Percentiles rank a stretch among this genome's conserved stretches.
Conservation (phyloP, 2,888 invertebrate species). For the Nebria salina region DNA sequence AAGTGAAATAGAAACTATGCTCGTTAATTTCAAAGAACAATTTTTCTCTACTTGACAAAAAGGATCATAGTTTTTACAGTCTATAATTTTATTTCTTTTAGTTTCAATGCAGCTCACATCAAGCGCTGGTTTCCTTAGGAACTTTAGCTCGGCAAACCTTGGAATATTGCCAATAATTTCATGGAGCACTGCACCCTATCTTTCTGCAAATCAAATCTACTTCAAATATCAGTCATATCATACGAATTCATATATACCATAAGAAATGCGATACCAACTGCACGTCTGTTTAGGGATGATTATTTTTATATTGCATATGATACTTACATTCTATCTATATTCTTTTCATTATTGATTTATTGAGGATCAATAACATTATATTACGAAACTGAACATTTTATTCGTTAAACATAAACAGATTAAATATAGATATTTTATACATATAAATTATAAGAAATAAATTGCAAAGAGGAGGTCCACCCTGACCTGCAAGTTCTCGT, state of each 20-base stretch:
- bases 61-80: too few species aligned
- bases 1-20: too few species aligned
- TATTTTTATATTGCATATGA: background rate
- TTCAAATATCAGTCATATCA: background rate
- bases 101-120: background rate
- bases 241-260: background rate
- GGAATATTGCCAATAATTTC: background rate
- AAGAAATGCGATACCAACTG: background rate
- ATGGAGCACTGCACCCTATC: conserved; percentile 1
- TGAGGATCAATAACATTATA: too few species aligned
- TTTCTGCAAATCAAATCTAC: background rate
- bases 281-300: background rate
- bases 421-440: background rate
- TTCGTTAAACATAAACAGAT: background rate
- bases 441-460: background rate
- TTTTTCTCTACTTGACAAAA: too few species aligned
- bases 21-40: too few species aligned
- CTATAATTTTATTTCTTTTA: background rate
- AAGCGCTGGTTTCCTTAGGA: background rate
- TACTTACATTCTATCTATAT: background rate
- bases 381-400: background rate
- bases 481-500: conserved; percentile 1
- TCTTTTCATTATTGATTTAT: background rate
- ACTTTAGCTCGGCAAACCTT: background rate
- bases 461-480: background rate